These are phyloP conservation scores for Heterotilapia buettikoferi DNA, from an alignment of 2,113 vertebrate genomes.

Conservation along the genomic window DNA sequence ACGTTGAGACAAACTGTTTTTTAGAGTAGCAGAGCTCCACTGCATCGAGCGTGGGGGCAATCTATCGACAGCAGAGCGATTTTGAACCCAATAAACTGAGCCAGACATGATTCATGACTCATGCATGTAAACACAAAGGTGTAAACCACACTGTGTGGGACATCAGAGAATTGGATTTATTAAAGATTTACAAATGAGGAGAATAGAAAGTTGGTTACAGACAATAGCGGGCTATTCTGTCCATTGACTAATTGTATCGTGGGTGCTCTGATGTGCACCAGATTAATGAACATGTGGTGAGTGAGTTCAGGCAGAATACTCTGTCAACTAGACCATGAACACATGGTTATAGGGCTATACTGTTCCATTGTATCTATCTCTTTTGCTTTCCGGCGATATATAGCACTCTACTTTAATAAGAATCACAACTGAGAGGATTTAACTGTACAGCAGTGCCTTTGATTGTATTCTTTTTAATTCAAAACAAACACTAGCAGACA, in stretches of 20 bases:
- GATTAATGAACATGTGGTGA: conserved; percentile 58
- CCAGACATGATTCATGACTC: conserved; percentile 24
- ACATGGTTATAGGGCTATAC: conserved; percentile 26
- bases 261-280: conserved; percentile 44
- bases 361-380: neutral
- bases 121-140: conserved; percentile 1
- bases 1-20: conserved; percentile 12
- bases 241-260: conserved; percentile 51
- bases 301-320: conserved; percentile 41
- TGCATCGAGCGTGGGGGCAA: conserved; percentile 1
- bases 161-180: conserved; percentile 32
- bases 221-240: conserved; percentile 27
- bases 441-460: neutral
- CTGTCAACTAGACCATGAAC: conserved; percentile 48
- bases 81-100: conserved; percentile 16
- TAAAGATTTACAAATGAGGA: conserved; percentile 26
- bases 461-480: neutral
- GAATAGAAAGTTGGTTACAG: conserved; percentile 1
- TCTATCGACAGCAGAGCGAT: neutral
- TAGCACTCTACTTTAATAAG: neutral
- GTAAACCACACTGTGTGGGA: neutral
- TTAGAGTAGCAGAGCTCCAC: conserved; percentile 7
- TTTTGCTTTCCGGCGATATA: neutral
- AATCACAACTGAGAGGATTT: neutral
- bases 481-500: conserved; percentile 14